A percentile compares a stretch with the other conserved stretches of the same genome.
Conservation (phyloP, 2,888 invertebrate genomes). For the Raillietiella orientalis region DNA sequence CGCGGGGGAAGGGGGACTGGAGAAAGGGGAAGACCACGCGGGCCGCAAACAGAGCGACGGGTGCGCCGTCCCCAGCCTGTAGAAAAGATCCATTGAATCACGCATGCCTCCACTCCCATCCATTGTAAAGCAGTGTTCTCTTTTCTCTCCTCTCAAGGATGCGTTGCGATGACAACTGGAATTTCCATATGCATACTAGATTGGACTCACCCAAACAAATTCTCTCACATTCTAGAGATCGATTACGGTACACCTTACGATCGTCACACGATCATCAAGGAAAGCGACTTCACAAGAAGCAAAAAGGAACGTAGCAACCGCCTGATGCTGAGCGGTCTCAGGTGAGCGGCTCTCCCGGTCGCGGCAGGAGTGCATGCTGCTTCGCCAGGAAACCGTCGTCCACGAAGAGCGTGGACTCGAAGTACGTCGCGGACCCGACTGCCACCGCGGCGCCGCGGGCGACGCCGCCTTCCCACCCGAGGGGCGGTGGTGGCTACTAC, state of each 20-base stretch:
- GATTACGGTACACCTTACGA: constrained; percentile 84
- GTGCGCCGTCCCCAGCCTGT: too few relatives aligned
- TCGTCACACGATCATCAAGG: constrained; percentile 61
- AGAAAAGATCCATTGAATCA: too few relatives aligned
- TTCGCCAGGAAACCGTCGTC: too few relatives aligned
- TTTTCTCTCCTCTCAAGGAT: too few relatives aligned
- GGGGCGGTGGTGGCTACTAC: constrained; percentile 10
- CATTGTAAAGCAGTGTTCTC: too few relatives aligned
- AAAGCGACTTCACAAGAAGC: constrained; percentile 31
- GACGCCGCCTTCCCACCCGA: constrained; percentile 4
- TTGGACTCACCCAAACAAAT: constrained; percentile 57
- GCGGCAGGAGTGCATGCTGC: too few relatives aligned
- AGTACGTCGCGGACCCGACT: too few relatives aligned
- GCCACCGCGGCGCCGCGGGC: constrained; percentile 1
- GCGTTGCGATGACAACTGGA: constrained; percentile 28
- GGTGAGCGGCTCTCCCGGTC: constrained; percentile 15
- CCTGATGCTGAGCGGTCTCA: constrained; percentile 22
- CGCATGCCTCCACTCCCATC: too few relatives aligned
- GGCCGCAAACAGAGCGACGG: too few relatives aligned
- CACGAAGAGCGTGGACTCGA: too few relatives aligned
- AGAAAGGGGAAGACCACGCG: too few relatives aligned
- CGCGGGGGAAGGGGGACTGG: too few relatives aligned
- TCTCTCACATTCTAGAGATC: constrained; percentile 63
- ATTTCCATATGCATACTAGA: constrained; percentile 46
- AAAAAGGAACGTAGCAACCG: constrained; percentile 24